Conservation (phyloP, 2,888 invertebrate species). For the Ectobius pallidus region DNA sequence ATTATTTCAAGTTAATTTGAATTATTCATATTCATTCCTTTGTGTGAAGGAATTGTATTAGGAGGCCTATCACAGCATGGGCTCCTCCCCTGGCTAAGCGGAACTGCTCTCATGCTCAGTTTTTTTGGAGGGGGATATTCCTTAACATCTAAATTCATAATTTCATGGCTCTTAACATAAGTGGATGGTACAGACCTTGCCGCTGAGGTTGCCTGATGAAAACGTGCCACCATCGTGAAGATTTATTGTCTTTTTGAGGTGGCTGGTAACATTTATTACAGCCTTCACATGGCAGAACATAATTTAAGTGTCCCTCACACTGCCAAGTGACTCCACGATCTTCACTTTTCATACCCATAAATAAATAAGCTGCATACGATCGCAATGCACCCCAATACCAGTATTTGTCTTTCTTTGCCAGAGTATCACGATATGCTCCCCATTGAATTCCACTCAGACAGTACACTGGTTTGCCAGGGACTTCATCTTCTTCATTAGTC, state of each 20-base stretch:
- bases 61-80: too few species aligned
- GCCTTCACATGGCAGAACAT: conserved; percentile 80
- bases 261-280: conserved; percentile 73
- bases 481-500: conserved; percentile 49
- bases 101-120: too few species aligned
- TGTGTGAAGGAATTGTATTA: too few species aligned
- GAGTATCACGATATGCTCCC: conserved; percentile 84
- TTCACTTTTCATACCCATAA: conserved; percentile 64
- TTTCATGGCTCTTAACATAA: too few species aligned
- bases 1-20: too few species aligned
- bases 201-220: conserved; percentile 50
- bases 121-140: too few species aligned
- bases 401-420: conserved; percentile 76
- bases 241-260: conserved; percentile 48
- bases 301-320: conserved; percentile 73
- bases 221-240: conserved; percentile 57
- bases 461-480: conserved; percentile 68
- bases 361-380: conserved; percentile 76
- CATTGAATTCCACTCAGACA: conserved; percentile 81
- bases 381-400: conserved; percentile 86
- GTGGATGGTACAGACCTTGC: conserved; percentile 20
- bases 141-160: too few species aligned
- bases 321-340: conserved; percentile 70
- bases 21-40: too few species aligned
- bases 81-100: too few species aligned